Base-by-base conservation (phyloP, 2,888 invertebrate genomes). In the Ophion ventricosus region DNA sequence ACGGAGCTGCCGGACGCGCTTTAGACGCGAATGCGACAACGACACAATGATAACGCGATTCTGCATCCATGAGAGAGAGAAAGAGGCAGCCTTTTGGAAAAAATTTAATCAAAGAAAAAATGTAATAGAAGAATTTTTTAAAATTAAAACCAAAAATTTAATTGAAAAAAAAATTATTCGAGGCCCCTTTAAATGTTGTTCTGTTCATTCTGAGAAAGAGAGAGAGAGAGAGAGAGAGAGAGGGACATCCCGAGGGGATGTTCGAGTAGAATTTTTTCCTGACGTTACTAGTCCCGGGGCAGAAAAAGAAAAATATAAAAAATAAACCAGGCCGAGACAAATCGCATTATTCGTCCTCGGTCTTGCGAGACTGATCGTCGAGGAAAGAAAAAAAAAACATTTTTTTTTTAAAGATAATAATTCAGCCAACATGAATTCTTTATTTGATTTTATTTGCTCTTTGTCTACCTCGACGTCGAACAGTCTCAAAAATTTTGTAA, bases 271-370 rank as follows among this genome's bases (percentile, higher is more conserved):
- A 67, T 81, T 84, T 82, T 82, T 80, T 80, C 80, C 80, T 82
- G 75, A 78, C 81, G 81, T 79, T 81, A 82, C 84, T 84, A 84
- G 84, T 84, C 84, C 84, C 75, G 84, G 81, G 61, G 78, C 81
- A 66, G 78, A 54, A 64, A 26, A 49, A 81, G 40, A 64, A 26
- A 49, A 72, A 25, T 7, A 57, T 11, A 25, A 20, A 40, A 20
- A 49, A 17, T 25, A 74, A 40, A 43, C 17, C 10, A 17, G 29
- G 57, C 23, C 70, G 80, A 72, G 75, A 66, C 17, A 17, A 43
- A 76, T 57, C 23, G 57, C 57, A 23, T 64, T 54, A 70, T 74
- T 76, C 40, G 56, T 78, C 70, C 64, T 75, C 79, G 70, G 49
- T 73, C 43, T 23, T 40, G 7, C 64, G 79, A 70, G 64, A 84